Evolutionary conservation across 2,113 vertebrate species (phyloP), one percentile per base, ranked within the genome.

Genomic region (Oenanthe oenanthe): DNA sequence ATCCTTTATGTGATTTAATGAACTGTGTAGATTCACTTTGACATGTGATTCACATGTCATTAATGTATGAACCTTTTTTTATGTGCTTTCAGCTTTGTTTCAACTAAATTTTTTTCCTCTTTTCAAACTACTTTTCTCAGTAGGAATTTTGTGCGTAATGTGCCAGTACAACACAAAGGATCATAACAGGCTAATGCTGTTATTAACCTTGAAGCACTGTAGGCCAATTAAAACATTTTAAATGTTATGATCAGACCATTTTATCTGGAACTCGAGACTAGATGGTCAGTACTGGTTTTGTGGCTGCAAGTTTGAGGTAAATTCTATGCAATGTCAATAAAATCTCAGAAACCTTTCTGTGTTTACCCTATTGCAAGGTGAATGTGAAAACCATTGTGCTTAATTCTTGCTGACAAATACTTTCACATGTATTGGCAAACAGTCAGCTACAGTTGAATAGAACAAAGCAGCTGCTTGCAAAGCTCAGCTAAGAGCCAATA

Each of bases 341-440:
- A 90, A 71, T 50, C 85, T 66, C 51, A 93, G 76, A 94, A 91
- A 90, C 68, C 15, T 93, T 95, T 62, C 34, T 67, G 13, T 72
- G 31, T 61, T 96, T 93, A 62, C 22, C 48, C 21, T 74, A 58
- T 93, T 77, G 77, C 88, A 96, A 92, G 92, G 65, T 97, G 96
- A 96, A 86, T 38, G 48, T 93, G 82, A 96, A 97, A 88, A 88
- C 73, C 4, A 32, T 85, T 78, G 85, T 73, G 75, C 80, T 91
- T 97, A 96, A 96, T 96, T 97, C 85, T 93, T 92, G 94, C 92
- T 95, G 95, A 97, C 94, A 94, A 96, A 97, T 91, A 75, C 47
- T 86, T 96, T 93, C 89, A 96, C 87, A 20, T 34, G n/a, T 95
- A 97, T 97, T 96, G 89, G 84, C 76, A 95, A 94, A 88, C 82